These are phyloP conservation scores for Microtus ochrogaster DNA, from an alignment of 2,113 vertebrate genomes.

Conservation along the genomic window DNA sequence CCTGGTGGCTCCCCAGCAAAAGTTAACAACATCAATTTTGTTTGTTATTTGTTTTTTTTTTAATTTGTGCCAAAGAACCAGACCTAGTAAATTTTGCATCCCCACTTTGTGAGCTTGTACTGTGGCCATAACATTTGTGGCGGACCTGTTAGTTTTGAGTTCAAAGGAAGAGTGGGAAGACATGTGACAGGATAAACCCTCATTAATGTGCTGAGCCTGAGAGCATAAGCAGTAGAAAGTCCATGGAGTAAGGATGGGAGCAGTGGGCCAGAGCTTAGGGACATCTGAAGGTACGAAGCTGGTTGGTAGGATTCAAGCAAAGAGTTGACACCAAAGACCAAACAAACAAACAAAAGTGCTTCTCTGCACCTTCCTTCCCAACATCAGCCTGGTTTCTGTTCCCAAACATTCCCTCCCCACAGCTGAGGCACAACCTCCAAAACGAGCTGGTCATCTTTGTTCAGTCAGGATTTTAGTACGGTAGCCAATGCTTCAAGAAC, in stretches of 20 bases:
- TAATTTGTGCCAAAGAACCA: background rate
- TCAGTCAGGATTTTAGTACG: background rate
- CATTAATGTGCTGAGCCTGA: background rate
- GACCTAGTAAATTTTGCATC: background rate
- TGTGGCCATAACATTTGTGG: background rate
- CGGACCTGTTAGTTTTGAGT: background rate
- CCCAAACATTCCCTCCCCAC: background rate
- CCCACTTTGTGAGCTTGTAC: background rate
- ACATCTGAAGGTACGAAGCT: background rate
- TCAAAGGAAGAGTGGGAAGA: background rate
- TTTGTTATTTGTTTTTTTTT: background rate
- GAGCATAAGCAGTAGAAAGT: background rate
- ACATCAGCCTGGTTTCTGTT: background rate
- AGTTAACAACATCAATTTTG: background rate
- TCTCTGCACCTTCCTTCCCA: background rate
- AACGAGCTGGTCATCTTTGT: background rate
- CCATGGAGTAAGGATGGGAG: too few species aligned
- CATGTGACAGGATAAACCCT: background rate
- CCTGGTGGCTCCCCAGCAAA: too few species aligned
- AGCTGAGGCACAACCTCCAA: background rate
- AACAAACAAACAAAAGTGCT: background rate
- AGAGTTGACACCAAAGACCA: background rate
- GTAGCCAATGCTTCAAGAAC: background rate
- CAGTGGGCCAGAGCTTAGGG: background rate
- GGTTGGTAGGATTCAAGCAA: background rate